These are phyloP conservation scores for Phyllostomus discolor DNA, from an alignment of 2,113 vertebrate genomes.

Conservation along the genomic window DNA sequence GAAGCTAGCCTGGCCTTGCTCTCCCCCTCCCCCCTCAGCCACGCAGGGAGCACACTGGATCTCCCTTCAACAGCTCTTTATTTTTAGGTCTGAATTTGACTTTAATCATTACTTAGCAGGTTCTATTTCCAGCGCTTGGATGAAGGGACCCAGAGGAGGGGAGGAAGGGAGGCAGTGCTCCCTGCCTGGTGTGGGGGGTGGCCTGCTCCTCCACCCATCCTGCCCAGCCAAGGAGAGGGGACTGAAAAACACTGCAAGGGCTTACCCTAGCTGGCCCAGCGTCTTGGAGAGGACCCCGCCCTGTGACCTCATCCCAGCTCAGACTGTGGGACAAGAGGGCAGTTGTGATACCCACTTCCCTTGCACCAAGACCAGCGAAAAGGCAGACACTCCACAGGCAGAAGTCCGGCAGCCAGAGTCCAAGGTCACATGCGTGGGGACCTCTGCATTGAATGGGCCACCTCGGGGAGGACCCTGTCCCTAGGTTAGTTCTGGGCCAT, in stretches of 20 bases:
- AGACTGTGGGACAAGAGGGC: slow-evolving; percentile 32
- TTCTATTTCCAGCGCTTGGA: slow-evolving; percentile 70
- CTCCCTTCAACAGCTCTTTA: slow-evolving; percentile 64
- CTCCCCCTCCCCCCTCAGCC: neutral
- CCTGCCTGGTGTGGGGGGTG: slow-evolving; percentile 16
- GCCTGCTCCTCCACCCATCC: slow-evolving; percentile 57
- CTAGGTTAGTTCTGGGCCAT: neutral
- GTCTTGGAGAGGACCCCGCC: slow-evolving; percentile 43
- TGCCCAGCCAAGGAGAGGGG: neutral
- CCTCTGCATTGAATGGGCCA: neutral
- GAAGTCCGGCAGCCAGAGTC: neutral
- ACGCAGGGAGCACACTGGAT: slow-evolving; percentile 41
- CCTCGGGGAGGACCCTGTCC: neutral
- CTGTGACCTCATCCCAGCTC: slow-evolving; percentile 54
- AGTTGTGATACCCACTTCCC: slow-evolving; percentile 8
- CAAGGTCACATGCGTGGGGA: neutral
- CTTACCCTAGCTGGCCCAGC: neutral
- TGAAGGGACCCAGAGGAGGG: slow-evolving; percentile 48
- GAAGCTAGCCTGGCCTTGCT: neutral
- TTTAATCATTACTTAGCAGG: slow-evolving; percentile 75
- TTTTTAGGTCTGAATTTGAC: slow-evolving; percentile 75
- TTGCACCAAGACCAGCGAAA: neutral
- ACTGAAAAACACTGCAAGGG: slow-evolving; percentile 50
- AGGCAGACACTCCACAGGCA: neutral
- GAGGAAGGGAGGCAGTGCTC: slow-evolving; percentile 54